Evolutionary conservation across 1,140 invertebrate species (phyloP), one percentile per base, ranked within the genome.

Genomic region (Periplaneta americana): DNA sequence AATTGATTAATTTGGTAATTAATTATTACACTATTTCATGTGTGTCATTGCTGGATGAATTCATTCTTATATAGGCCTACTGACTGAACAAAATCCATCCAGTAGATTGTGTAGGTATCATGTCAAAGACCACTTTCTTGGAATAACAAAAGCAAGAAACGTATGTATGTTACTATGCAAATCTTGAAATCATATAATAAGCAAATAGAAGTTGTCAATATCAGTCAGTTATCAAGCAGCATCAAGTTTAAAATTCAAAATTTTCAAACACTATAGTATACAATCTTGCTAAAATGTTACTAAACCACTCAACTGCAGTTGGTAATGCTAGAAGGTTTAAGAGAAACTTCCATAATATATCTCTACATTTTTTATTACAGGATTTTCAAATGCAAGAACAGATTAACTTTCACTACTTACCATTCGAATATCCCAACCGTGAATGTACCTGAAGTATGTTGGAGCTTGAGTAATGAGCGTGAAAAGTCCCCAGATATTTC

Each of bases 381-480:
- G n/a, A n/a, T n/a, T n/a, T n/a, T n/a, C n/a, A n/a, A n/a, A n/a
- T n/a, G n/a, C n/a, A n/a, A n/a, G n/a, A n/a, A n/a, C n/a, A n/a
- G n/a, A n/a, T n/a, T n/a, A n/a, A n/a, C n/a, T n/a, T 11, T 1
- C 15, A 3, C 33, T 75, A 88, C 89, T 88, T 88, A 97, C 96
- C 85, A 92, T 89, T 86, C 92, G 90, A 28, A 97, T 93, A 84
- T 96, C 91, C 90, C 94, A 96, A 81, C 96, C 93, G 79, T 98
- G 93, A 39, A 97, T 93, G 83, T 94, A 92, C 81, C 93, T 94
- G 85, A 98, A 93, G 86, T 97, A 98, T 1, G 94, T 95, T 0
- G 97, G 97, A 0, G 96, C 90, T 84, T 96, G 93, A 1, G 95
- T 96, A 86, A 97, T 92, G 79, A 97, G 88, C 0, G 95, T 97